Evolutionary conservation across 2,888 invertebrate genomes (phyloP).

Genomic region (Gonocerus acuteangulatus): DNA sequence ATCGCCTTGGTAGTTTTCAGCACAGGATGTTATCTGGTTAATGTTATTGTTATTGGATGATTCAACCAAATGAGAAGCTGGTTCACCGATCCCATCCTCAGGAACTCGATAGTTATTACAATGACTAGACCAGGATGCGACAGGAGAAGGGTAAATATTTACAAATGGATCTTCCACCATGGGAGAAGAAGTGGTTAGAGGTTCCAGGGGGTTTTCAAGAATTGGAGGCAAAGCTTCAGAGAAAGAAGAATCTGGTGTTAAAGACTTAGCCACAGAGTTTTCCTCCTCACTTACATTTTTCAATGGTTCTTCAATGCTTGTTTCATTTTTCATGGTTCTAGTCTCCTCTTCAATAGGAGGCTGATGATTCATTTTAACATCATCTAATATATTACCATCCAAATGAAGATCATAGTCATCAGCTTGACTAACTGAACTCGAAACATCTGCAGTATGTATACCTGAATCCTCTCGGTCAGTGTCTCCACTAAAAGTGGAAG

Average conservation of each 20-base stretch:
- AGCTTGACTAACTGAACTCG: constrained; percentile 63
- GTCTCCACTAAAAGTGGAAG: constrained; percentile 49
- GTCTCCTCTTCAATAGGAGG: constrained; percentile 36
- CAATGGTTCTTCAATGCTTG: constrained; percentile 5
- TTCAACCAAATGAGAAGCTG: constrained; percentile 1
- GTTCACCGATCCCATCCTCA: constrained; percentile 11
- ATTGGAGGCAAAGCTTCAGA: constrained; percentile 35
- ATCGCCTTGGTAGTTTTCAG: constrained; percentile 7
- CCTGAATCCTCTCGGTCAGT: constrained; percentile 71
- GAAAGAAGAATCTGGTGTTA: constrained; percentile 13
- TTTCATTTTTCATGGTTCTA: constrained; percentile 3
- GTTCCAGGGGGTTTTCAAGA: constrained; percentile 28
- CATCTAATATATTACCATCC: constrained; percentile 34
- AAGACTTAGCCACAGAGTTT: constrained; percentile 14
- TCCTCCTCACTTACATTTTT: constrained; percentile 33
- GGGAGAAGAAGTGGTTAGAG: constrained; percentile 15
- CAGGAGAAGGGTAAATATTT: constrained; percentile 18
- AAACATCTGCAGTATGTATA: constrained; percentile 70
- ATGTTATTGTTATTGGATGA: not conserved
- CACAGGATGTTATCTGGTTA: not conserved
- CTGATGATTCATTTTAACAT: constrained; percentile 34
- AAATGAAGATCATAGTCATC: constrained; percentile 49
- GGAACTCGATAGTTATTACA: not conserved
- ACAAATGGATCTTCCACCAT: constrained; percentile 16
- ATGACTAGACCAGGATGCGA: constrained; percentile 21